Base-by-base conservation (phyloP, 2,113 vertebrate species). In the Paraplagusia blochii region DNA sequence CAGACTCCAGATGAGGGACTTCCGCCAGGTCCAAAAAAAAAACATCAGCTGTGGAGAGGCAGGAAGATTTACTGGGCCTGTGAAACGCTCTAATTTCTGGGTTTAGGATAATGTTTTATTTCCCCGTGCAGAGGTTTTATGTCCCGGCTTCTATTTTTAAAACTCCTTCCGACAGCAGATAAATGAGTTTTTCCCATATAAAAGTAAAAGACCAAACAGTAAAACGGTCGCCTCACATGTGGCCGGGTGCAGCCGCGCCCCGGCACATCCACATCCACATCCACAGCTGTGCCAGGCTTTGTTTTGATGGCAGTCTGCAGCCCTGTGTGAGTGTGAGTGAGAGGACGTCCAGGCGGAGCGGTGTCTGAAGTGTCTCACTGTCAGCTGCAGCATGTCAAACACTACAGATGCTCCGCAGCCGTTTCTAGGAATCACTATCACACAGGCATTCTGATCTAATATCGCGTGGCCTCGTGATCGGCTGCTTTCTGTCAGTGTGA, bases 371-470 rank as follows among this genome's bases (percentile, higher is more conserved):
- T 88, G 85, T 74, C 67, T 83, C 77, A 66, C 81, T 76, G 75
- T 86, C 82, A 87, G 80, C 81, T 86, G 75, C 81, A 82, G 88
- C 87, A 89, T 79, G 78, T 71, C 79, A 82, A 82, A 84, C 86
- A 76, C 82, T 79, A 85, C 79, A 82, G 69, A 83, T 84, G 74
- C 69, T 77, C 77, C 80, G 77, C 77, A 84, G 80, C 81, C 83
- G 80, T 88, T 89, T 88, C 90, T 87, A 81, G 79, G 82, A 62
- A 72, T 70, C 64, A 85, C 85, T 87, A 87, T 89, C 81, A 74
- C 76, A 82, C 74, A 88, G 77, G 79, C 79, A 80, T 82, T 83
- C 82, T 75, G 82, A 81, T 58, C 61, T 72, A 79, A 49, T 66
- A 62, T 74, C 38, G 22, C 62, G 51, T 61, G 40, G 52, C 22